A percentile compares a stretch with the other conserved stretches of the same genome.
Evolutionary conservation across 2,113 vertebrate species (phyloP).

Genomic region (Mustelus asterias): DNA sequence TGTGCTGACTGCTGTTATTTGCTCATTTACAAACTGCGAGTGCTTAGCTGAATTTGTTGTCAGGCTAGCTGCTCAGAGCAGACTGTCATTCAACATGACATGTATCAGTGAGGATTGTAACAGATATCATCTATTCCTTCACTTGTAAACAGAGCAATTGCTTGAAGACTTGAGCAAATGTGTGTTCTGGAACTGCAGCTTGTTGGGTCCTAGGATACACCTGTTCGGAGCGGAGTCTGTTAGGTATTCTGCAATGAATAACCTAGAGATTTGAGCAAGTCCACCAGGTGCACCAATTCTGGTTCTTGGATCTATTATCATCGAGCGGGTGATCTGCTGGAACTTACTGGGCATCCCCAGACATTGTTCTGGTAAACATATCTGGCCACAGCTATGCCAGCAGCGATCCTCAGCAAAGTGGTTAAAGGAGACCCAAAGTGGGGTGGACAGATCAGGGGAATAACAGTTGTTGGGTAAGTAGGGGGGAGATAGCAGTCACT

Average conservation of each 20-base stretch:
- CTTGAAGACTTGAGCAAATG: constrained; percentile 45
- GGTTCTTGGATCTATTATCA: neutral
- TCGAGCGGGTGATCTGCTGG: neutral
- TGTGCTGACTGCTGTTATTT: constrained; percentile 66
- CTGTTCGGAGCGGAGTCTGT: neutral
- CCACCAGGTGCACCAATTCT: neutral
- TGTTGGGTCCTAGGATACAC: neutral
- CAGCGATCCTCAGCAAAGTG: neutral
- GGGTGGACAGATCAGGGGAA: neutral
- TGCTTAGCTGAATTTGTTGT: constrained; percentile 50
- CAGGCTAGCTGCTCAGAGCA: constrained; percentile 59
- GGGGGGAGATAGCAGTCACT: neutral
- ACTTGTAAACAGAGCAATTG: constrained; percentile 50
- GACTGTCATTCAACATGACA: constrained; percentile 67
- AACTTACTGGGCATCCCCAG: neutral
- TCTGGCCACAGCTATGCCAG: neutral
- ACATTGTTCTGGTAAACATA: neutral
- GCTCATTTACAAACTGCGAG: constrained; percentile 63
- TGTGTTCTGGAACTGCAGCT: neutral
- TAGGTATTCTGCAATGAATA: neutral
- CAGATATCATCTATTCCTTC: constrained; percentile 57
- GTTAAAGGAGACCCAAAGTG: neutral
- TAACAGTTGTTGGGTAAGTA: neutral
- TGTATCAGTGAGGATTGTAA: constrained; percentile 55
- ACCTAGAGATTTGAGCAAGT: neutral